phyloP scores from a whole-genome alignment of 2,113 vertebrate genomes.

The Menura novaehollandiae region DNA sequence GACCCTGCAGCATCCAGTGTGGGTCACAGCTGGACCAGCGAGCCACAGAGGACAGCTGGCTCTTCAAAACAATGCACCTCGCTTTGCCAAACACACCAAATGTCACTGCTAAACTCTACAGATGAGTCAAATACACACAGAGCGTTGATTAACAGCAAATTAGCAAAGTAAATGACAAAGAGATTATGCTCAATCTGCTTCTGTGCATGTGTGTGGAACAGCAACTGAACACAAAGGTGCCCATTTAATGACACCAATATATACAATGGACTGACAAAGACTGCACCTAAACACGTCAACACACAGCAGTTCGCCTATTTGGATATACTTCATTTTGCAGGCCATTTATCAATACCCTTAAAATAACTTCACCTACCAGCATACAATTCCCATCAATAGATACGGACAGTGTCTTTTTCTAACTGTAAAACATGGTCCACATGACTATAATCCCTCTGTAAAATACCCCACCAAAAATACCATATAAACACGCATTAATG shows the following conservation, averaged over 20 bases:
- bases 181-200: background rate
- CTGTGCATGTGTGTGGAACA: background rate
- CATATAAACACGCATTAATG: background rate
- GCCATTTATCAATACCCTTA: background rate
- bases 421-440: background rate
- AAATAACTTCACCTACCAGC: background rate
- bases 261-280: background rate
- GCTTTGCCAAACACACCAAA: background rate
- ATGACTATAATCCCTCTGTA: background rate
- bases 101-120: background rate
- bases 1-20: background rate
- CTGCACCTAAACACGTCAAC: background rate
- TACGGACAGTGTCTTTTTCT: background rate
- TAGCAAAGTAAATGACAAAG: background rate
- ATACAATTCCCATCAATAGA: background rate
- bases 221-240: background rate
- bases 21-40: background rate
- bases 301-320: background rate
- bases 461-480: background rate
- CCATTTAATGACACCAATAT: background rate
- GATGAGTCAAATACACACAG: background rate
- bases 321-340: background rate
- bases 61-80: background rate
- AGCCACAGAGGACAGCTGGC: background rate
- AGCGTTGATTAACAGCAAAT: background rate